These are phyloP conservation scores for Saxicola maurus DNA, from an alignment of 2,797 vertebrate genomes.

Conservation along the genomic window DNA sequence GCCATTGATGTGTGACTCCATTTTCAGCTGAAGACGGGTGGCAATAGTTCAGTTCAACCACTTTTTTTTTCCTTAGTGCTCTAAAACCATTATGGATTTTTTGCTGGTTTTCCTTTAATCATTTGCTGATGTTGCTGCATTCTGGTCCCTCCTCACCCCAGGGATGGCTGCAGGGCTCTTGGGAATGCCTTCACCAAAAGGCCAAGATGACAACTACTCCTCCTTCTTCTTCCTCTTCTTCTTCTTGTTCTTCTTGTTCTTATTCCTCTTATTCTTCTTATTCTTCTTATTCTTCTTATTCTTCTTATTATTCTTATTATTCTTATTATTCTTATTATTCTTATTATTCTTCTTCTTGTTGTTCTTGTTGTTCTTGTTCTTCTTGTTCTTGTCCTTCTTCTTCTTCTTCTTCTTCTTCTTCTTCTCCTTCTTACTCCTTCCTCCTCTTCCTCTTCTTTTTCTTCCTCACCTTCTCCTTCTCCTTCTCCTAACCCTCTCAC, in stretches of 20 bases:
- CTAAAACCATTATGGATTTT: not conserved
- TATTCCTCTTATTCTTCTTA: too few relatives aligned
- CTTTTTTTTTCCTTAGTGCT: not conserved
- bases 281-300: not conserved
- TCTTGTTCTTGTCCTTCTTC: not conserved
- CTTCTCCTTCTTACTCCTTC: not conserved
- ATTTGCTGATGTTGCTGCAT: not conserved
- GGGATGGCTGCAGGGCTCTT: not conserved
- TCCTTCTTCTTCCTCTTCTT: too few relatives aligned
- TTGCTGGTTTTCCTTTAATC: not conserved
- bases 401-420: not conserved
- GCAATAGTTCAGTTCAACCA: not conserved
- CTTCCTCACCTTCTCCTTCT: not conserved
- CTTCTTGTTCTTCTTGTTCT: not conserved
- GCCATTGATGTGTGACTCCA: not conserved
- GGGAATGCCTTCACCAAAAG: not conserved
- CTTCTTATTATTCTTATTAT: not conserved
- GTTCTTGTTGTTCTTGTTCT: not conserved
- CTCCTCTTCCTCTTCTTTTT: not conserved
- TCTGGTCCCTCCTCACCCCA: not conserved
- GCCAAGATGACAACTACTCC: not conserved
- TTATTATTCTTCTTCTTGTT: rapidly evolving
- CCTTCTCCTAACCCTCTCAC: not conserved
- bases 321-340: not conserved
- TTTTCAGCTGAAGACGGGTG: not conserved